A percentile compares a stretch with the other conserved stretches of the same genome.
Conservation (phyloP, 2,888 invertebrate species). For the Aphrophora alni region DNA sequence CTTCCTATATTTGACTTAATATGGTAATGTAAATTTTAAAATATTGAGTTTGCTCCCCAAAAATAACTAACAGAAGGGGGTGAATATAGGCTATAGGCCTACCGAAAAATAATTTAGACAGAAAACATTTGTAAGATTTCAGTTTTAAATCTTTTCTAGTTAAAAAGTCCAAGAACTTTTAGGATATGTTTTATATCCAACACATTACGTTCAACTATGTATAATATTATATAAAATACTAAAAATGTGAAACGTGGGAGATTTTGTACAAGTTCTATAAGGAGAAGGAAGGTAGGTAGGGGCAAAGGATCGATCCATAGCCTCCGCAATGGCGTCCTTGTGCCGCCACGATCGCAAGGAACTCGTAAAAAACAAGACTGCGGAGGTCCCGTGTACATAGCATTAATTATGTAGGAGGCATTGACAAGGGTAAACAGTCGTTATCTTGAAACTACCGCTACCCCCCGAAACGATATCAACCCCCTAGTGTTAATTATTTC, state of each 20-base stretch:
- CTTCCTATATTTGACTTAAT: too few species aligned
- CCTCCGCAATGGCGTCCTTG: conserved; percentile 6
- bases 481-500: neutral
- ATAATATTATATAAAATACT: neutral
- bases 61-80: too few species aligned
- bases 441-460: conserved; percentile 1
- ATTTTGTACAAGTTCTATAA: neutral
- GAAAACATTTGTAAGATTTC: too few species aligned
- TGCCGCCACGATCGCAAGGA: neutral
- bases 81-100: too few species aligned
- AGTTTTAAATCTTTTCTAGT: too few species aligned
- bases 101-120: too few species aligned
- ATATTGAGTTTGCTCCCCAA: too few species aligned
- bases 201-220: too few species aligned
- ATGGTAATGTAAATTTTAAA: too few species aligned
- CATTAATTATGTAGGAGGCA: conserved; percentile 6
- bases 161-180: too few species aligned
- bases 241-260: neutral
- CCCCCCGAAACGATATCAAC: neutral
- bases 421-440: conserved; percentile 6
- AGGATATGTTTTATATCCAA: too few species aligned
- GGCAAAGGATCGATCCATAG: neutral
- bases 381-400: conserved; percentile 9
- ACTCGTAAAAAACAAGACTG: conserved; percentile 9
- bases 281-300: neutral